Evolutionary conservation across 2,888 invertebrate genomes (phyloP), one percentile per base, ranked within the genome.

Genomic region (Drosophila anomalipes): DNA sequence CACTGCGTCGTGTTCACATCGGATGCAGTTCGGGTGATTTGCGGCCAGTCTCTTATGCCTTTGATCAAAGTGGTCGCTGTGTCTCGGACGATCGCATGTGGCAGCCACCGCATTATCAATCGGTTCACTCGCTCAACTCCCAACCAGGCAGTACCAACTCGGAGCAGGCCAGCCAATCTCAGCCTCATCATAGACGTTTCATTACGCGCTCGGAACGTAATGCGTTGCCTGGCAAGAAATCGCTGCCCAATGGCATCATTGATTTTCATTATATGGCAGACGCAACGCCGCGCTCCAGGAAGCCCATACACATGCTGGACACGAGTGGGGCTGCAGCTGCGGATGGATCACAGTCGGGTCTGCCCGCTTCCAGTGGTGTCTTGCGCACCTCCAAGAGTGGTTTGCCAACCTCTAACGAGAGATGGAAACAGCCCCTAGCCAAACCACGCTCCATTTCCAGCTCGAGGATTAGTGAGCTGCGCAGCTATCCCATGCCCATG

Each of bases 181-280:
- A 77, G 35, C 51, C 73, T 10, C 82, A 81, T 4, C 81, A 82
- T 74, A 89, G 93, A 12, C 89, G 93, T 4, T 93, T 91, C 35
- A 92, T 92, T 3, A 93, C 92, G 0, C 79, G 93, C 19, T 84
- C 92, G 0, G 93, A 93, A 62, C 76, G 93, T 1, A 91, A 92
- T 72, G 91, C 93, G 7, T 52, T 83, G 51, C 91, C 92, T 0
- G 81, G 87, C 30, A 93, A 93, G 62, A 91, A 93, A 30, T 91
- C 92, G 0, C 70, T 92, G 51, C 93, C 93, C 2, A 89, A 92
- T 61, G 91, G 92, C 62, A 77, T 94, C 62, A 76, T 94, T 61
- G 95, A 95, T 75, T 95, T 95, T 86, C 94, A 96, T 74, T 96
- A 96, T 87, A 95, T 96, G 68, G 95, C 96, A 4, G 96, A 96